Evolutionary conservation across 2,888 invertebrate species (phyloP), one percentile per base, ranked within the genome.

Genomic region (Nemoura dubitans): DNA sequence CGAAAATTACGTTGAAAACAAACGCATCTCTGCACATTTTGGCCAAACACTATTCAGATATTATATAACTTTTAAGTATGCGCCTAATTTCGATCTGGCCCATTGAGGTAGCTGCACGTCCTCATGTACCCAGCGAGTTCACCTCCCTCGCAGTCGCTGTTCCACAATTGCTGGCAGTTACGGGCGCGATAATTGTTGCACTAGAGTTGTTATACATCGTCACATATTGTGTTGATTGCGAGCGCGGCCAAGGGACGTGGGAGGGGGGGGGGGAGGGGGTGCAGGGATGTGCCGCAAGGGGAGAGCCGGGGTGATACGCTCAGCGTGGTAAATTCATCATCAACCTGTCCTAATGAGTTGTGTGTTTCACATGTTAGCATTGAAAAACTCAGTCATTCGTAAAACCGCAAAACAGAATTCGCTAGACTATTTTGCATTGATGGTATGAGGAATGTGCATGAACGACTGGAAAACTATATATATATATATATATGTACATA

Each of bases 271-370:
- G 16, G 28, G 77, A n/a, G 76, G 26, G 77, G 77, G 76, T 10
- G 0, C 36, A 77, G 78, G 85, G 36, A 76, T 2, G 85, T 6
- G 59, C 76, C n/a, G 29, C n/a, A 0, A 43, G n/a, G n/a, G n/a
- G n/a, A n/a, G n/a, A n/a, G n/a, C n/a, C n/a, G 27, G 29, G 30
- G 77, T 1, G 28, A 30, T 59, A 16, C 21, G 10, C 59, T 21
- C 59, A 59, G 16, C 59, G 59, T 59, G 59, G 59, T 59, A 59
- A 59, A 59, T 59, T 59, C 81, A 30, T 81, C 81, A 81, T 81
- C 81, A 42, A 43, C 83, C 83, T 83, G 83, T 83, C 83, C 83
- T 36, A 83, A 83, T 83, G 83, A 42, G 43, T 42, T 83, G 83
- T 26, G 43, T 83, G 36, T 83, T 43, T 83, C 83, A 25, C 83